Evolutionary conservation across 1,140 invertebrate species (phyloP).

Genomic region (Danaus melanippus): DNA sequence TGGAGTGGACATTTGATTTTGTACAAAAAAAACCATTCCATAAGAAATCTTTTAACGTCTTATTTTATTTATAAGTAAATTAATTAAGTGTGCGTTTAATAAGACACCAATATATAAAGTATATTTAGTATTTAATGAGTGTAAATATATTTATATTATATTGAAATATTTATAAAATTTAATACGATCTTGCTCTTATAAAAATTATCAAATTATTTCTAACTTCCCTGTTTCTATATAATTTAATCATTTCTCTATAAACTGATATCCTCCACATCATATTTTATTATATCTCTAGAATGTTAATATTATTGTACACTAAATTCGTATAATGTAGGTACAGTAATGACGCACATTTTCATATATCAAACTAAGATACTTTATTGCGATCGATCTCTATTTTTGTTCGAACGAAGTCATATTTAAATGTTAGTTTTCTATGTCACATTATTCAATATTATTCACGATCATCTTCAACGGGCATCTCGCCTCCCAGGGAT

Average conservation of each 20-base stretch:
- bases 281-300: slow-evolving; percentile 12
- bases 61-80: slow-evolving; percentile 60
- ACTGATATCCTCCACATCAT: slow-evolving; percentile 36
- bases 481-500: too few relatives aligned
- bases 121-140: slow-evolving; percentile 61
- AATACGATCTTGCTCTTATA: slow-evolving; percentile 68
- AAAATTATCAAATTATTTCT: slow-evolving; percentile 60
- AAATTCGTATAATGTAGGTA: slow-evolving; percentile 46
- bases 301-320: slow-evolving; percentile 30
- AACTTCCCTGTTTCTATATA: slow-evolving; percentile 41
- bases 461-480: too few relatives aligned
- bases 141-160: slow-evolving; percentile 71
- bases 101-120: slow-evolving; percentile 67
- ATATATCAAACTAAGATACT: slow-evolving; percentile 13
- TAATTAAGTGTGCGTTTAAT: slow-evolving; percentile 63
- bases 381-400: too few relatives aligned
- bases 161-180: slow-evolving; percentile 71
- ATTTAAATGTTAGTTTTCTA: too few relatives aligned
- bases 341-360: slow-evolving; percentile 32
- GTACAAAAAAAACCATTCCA: slow-evolving; percentile 69
- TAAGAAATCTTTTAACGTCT: slow-evolving; percentile 61
- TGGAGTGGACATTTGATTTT: slow-evolving; percentile 63
- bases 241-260: slow-evolving; percentile 32
- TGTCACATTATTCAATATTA: too few relatives aligned
- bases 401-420: too few relatives aligned